phyloP scores from a whole-genome alignment of 1,140 invertebrate species.

The Phymorhynchus buccinoides region DNA sequence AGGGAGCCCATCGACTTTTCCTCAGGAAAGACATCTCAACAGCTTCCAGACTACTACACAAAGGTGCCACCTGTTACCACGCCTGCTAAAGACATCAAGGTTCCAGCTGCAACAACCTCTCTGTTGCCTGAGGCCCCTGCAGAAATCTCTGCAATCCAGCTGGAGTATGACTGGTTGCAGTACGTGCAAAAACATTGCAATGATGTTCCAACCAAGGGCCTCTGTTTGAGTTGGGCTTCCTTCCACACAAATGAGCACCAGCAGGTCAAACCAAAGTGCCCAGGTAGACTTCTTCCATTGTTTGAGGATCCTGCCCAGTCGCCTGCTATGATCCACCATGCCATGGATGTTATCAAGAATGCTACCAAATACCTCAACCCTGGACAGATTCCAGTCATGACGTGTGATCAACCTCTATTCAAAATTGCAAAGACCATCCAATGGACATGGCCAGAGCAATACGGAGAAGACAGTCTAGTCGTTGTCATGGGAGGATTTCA shows the following conservation, averaged over 20 bases:
- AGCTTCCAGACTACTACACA: not conserved
- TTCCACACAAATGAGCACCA: not conserved
- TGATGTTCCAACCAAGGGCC: constrained; percentile 1
- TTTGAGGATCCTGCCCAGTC: constrained; percentile 41
- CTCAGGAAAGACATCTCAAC: not conserved
- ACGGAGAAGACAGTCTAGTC: no score
- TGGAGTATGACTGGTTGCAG: not conserved
- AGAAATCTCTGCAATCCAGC: not conserved
- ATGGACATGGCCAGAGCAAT: no score
- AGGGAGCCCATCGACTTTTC: not conserved
- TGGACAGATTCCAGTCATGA: constrained; percentile 52
- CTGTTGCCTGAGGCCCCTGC: not conserved
- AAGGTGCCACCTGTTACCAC: not conserved
- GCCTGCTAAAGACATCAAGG: not conserved
- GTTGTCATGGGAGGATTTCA: no score
- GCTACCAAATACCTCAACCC: constrained; percentile 51
- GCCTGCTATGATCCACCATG: constrained; percentile 45
- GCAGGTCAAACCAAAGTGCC: not conserved
- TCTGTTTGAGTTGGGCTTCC: not conserved
- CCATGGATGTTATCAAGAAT: constrained; percentile 46
- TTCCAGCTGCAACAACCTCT: not conserved
- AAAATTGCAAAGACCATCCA: no score
- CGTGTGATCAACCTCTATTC: no score
- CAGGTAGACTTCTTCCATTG: no score
- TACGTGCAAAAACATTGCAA: constrained; percentile 14